Base-by-base conservation (phyloP, 2,888 invertebrate species). In the Brenthis hecate region DNA sequence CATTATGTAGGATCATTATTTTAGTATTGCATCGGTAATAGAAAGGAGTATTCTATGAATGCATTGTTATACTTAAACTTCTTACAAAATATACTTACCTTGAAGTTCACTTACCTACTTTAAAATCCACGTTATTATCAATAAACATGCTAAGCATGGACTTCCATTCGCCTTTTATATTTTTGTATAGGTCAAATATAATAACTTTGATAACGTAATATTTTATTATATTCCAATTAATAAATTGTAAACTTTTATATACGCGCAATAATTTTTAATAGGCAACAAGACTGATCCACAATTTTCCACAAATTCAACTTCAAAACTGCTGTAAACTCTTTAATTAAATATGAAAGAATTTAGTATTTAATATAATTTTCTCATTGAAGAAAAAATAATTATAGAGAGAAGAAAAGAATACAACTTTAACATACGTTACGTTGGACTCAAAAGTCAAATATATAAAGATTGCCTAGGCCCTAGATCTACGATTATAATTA, bases 61-160 rank as follows among this genome's bases (percentile, higher is more conserved):
- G 58, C 60, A 50, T 60, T 60, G 58, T 58, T 19, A 58, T 28
- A 6, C 48, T 60, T 13, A 50, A 60, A 50, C 50, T 60, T 60
- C 50, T 60, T 48, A 32, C 60, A 48, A 60, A 60, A 50, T 50
- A 43, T 43, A 28, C 28, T 60, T 60, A 50, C 28, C 50, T 60
- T 60, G 60, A 50, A 60, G 60, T 60, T 50, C 60, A 50, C 60
- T 50, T 50, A 32, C 50, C 16, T 50, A 50, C 11, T 60, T 50
- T 60, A n/a, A 50, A 60, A 60, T 60, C 58, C 47, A 60, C 48
- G 48, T 60, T 60, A 28, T 60, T 60, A 60, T 50, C 60, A 50
- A 60, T 60, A 60, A 60, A 60, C 11, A 11, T 43, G 11, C 50
- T 60, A 50, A 28, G 6, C 50, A 60, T 50, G 28, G 50, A 60